Conservation (phyloP, 1,140 invertebrate species). For the Andricus grossulariae region DNA sequence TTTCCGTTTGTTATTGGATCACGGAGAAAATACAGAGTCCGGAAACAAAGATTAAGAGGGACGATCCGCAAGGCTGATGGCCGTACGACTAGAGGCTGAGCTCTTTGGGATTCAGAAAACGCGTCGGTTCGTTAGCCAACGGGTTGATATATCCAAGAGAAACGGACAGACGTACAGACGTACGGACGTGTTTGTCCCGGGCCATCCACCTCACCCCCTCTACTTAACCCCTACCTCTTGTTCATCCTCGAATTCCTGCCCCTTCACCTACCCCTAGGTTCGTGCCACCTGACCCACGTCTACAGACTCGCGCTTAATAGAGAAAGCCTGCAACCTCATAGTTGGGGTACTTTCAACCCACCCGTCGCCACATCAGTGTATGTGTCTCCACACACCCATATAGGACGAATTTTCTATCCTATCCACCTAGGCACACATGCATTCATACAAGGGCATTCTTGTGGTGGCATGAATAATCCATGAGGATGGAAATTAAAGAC, state of each 20-base stretch:
- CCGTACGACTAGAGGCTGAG: background rate
- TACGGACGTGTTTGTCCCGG: conserved; percentile 21
- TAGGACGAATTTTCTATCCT: background rate
- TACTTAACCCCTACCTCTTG: background rate
- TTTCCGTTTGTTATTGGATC: conserved; percentile 22
- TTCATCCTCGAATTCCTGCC: conserved; percentile 8
- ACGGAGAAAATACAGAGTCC: background rate
- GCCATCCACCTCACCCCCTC: background rate
- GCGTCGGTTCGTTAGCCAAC: conserved; percentile 21
- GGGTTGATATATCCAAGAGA: conserved; percentile 18
- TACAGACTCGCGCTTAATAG: background rate
- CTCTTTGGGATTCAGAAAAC: conserved; percentile 28
- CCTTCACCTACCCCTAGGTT: background rate
- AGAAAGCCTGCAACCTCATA: conserved; percentile 15
- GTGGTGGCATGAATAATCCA: conserved; percentile 66
- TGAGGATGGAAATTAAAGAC: conserved; percentile 72
- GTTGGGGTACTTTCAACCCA: background rate
- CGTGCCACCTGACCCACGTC: background rate
- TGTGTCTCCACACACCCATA: background rate
- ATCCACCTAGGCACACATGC: background rate
- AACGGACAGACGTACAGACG: conserved; percentile 28
- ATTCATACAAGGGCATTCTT: background rate
- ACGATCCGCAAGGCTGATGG: conserved; percentile 8
- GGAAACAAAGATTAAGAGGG: conserved; percentile 30
- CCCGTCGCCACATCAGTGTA: background rate